Percentiles rank a stretch among this genome's conserved stretches.
These are phyloP conservation scores for Cephalopholis sonnerati DNA, from an alignment of 2,113 vertebrate species.

Conservation along the genomic window DNA sequence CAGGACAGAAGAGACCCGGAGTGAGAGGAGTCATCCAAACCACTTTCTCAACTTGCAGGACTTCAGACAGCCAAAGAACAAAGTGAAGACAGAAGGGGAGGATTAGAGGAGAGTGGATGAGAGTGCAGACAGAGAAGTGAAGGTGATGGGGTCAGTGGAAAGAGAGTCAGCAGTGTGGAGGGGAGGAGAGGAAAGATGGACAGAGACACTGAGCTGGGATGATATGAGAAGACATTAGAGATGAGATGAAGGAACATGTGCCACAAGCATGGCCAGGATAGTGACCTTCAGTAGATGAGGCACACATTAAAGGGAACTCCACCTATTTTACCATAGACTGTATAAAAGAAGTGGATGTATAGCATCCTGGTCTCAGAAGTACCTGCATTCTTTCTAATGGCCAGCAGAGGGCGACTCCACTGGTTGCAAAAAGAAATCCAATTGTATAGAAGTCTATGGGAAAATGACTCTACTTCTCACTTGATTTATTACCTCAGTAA, in stretches of 20 bases:
- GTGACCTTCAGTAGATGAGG: slow-evolving; percentile 6
- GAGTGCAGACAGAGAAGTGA: background rate
- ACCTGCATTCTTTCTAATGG: no score
- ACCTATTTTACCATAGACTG: no score
- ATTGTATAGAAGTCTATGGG: no score
- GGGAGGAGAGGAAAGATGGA: slow-evolving; percentile 6
- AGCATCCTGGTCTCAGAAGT: no score
- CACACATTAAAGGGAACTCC: background rate
- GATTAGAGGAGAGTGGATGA: slow-evolving; percentile 1
- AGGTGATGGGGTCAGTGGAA: background rate
- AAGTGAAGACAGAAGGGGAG: slow-evolving; percentile 21
- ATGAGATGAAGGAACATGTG: background rate
- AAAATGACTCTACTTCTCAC: no score
- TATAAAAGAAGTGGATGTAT: no score
- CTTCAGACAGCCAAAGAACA: slow-evolving; percentile 16
- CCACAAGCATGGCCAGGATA: background rate
- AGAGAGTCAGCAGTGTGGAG: background rate
- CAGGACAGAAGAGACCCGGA: slow-evolving; percentile 12
- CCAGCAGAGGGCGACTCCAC: no score
- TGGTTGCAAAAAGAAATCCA: no score
- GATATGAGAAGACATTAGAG: background rate
- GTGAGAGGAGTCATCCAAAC: slow-evolving; percentile 35
- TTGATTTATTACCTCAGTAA: no score
- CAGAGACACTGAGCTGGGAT: slow-evolving; percentile 20
- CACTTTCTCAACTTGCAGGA: slow-evolving; percentile 29